A percentile compares a stretch with the other conserved stretches of the same genome.
Conservation (phyloP, 2,797 vertebrate genomes). For the Rhincodon typus region DNA sequence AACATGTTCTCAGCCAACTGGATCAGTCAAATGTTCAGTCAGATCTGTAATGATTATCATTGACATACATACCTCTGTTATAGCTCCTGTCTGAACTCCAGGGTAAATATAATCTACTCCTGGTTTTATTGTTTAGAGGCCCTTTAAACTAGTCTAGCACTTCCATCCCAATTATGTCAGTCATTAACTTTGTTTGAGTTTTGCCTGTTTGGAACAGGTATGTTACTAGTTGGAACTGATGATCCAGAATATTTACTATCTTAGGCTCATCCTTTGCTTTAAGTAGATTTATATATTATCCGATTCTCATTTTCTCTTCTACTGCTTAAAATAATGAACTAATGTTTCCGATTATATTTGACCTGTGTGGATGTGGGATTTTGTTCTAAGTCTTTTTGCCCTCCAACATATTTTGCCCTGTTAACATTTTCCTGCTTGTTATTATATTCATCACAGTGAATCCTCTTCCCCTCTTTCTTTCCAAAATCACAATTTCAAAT, state of each 20-base stretch:
- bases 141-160: not conserved
- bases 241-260: not conserved
- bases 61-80: not conserved
- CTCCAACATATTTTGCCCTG: not conserved
- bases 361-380: not conserved
- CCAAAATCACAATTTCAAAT: slow-evolving; percentile 3
- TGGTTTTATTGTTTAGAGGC: not conserved
- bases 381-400: not conserved
- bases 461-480: not conserved
- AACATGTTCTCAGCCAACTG: not conserved
- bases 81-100: not conserved
- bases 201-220: not conserved
- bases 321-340: not conserved
- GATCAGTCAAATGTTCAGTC: not conserved
- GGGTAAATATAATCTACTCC: not conserved
- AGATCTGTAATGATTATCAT: not conserved
- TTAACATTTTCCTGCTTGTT: no score
- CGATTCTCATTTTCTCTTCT: not conserved
- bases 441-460: not conserved
- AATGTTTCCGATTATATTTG: not conserved
- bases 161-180: not conserved
- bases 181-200: not conserved
- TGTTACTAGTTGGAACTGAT: not conserved
- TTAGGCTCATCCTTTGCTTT: not conserved
- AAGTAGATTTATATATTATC: not conserved